Evolutionary conservation across 1,140 invertebrate genomes (phyloP).

Genomic region (Phocides pigmalion): DNA sequence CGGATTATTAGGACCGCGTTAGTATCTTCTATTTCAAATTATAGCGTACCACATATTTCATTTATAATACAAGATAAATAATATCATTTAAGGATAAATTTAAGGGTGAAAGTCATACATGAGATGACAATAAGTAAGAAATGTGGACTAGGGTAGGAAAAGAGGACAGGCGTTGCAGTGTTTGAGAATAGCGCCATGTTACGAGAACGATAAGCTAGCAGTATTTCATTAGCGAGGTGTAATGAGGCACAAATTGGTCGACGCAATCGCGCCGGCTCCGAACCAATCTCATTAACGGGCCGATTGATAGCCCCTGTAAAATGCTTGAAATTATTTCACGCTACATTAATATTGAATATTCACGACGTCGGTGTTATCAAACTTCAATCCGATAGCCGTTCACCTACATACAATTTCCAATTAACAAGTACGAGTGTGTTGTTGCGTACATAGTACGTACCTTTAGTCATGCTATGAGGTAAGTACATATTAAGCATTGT

Average conservation of each 20-base stretch:
- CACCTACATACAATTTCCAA: conserved; percentile 31
- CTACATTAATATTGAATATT: conserved; percentile 78
- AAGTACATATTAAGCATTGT: too few species aligned
- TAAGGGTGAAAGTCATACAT: too few species aligned
- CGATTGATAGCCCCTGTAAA: conserved; percentile 77
- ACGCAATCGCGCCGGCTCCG: conserved; percentile 59
- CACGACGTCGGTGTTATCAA: conserved; percentile 49
- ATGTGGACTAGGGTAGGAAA: too few species aligned
- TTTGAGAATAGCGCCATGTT: conserved; percentile 4
- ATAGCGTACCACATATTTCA: too few species aligned
- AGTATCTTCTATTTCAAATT: too few species aligned
- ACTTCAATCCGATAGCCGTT: conserved; percentile 35
- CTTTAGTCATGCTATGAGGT: too few species aligned
- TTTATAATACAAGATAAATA: too few species aligned
- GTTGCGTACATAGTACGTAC: too few species aligned
- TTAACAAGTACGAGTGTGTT: conserved; percentile 20
- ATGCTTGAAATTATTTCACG: conserved; percentile 77
- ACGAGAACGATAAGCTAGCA: conserved; percentile 45
- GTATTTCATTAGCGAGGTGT: conserved; percentile 72
- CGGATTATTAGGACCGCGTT: too few species aligned
- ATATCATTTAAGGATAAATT: too few species aligned
- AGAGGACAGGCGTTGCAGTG: neutral
- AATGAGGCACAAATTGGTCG: conserved; percentile 76
- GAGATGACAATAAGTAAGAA: too few species aligned
- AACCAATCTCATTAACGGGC: conserved; percentile 74